Evolutionary conservation across 1,140 invertebrate genomes (phyloP), one percentile per base, ranked within the genome.

Genomic region (Brachystomella parvula): DNA sequence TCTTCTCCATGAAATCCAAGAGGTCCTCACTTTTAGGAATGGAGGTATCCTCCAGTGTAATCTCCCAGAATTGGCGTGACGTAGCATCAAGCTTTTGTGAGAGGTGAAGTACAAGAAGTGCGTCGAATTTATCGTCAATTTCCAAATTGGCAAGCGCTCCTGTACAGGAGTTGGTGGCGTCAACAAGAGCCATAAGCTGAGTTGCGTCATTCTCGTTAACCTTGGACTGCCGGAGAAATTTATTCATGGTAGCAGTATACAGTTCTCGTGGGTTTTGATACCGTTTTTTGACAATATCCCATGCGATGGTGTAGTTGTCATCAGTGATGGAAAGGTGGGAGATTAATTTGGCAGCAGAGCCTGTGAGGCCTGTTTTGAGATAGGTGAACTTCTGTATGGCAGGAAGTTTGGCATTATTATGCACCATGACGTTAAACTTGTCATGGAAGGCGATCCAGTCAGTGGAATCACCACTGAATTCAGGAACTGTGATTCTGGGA

Each of bases 251-350:
- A 28, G 74, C 67, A n/a, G 76, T 64, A 29, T 75, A 64, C 0
- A 78, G 62, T 19, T 74, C 30, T 19, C 68, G 59, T 44, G 74
- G 70, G 44, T 76, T 74, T 12, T 76, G 67, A 49, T 72, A 79
- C 57, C 74, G 39, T 32, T 77, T 69, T 35, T 65, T 66, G 1
- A 78, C 39, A 9, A 73, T 53, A 12, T 68, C 61, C 76, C 74
- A 76, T 9, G 75, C 75, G 26, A 74, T 61, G 0, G 64, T 26
- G 67, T 75, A 78, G 69, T 77, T 77, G 12, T 53, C 53, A 1
- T 66, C 68, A 0, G 61, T 70, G 28, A 75, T 66, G 62, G 72
- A 61, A 3, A 74, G 61, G 0, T 68, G 64, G 0, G 67, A 44
- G 15, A 76, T 64, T 0, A 65, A 59, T n/a, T 61, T 47, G 1